Percentiles rank a stretch among this genome's conserved stretches.
Conservation (phyloP, 2,888 invertebrate genomes). For the Lamellibrachia satsuma region DNA sequence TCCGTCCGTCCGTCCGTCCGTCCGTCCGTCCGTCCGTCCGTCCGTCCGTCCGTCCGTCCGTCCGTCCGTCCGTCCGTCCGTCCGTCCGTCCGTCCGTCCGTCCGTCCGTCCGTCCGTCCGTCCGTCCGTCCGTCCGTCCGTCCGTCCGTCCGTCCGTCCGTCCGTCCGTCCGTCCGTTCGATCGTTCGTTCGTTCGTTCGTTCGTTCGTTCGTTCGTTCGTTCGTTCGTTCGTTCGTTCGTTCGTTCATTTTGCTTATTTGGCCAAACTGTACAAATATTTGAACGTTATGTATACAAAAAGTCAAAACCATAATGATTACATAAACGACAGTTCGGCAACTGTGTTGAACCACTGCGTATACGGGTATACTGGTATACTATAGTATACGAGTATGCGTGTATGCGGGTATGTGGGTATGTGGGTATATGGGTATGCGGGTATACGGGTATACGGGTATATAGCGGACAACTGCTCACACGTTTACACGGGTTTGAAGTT, state of each 20-base stretch:
- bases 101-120: background rate
- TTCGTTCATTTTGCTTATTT: conserved; percentile 3
- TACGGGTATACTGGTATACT: too few relatives aligned
- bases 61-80: background rate
- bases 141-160: conserved; percentile 20
- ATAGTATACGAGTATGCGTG: too few relatives aligned
- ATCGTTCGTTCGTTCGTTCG: conserved; percentile 18
- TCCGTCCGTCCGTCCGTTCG: conserved; percentile 18
- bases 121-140: background rate
- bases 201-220: conserved; percentile 25
- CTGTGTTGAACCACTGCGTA: too few relatives aligned
- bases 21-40: background rate
- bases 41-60: background rate
- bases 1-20: background rate
- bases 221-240: conserved; percentile 26
- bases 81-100: background rate
- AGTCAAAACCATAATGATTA: too few relatives aligned
- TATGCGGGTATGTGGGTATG: too few relatives aligned
- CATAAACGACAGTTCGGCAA: too few relatives aligned
- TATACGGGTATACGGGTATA: too few relatives aligned
- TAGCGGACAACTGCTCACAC: too few relatives aligned
- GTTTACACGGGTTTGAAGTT: too few relatives aligned
- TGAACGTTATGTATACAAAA: too few relatives aligned
- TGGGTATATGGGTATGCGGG: too few relatives aligned
- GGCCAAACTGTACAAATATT: background rate